Evolutionary conservation across 2,888 invertebrate genomes (phyloP), one percentile per base, ranked within the genome.

Genomic region (Rhingia rostrata): DNA sequence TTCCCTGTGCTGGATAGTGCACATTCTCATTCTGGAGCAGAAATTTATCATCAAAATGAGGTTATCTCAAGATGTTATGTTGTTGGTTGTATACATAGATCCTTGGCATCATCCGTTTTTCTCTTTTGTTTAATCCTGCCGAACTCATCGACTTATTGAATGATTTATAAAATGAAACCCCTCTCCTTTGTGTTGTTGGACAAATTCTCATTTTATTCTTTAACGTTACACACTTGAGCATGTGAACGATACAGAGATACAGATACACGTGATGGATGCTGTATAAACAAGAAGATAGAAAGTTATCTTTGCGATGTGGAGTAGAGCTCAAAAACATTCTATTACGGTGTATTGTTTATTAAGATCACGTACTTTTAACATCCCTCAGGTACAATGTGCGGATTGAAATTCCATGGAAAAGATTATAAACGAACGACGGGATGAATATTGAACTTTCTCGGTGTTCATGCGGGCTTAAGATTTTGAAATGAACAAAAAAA

Each of bases 281-380:
- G 75, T 74, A 75, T 58, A 63, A 75, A 75, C 53, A 60, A 10
- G 63, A 35, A 45, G 54, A 49, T 51, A 37, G 54, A 43, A 43
- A 30, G 49, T 30, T n/a, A 45, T 37, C 9, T 58, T n/a, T 14
- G n/a, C 10, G 39, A 33, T 37, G 5, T 22, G 5, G 43, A 39
- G 60, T 5, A 22, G n/a, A 32, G 32, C 53, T 45, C 39, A 58
- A 64, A 60, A 70, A 72, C 22, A 22, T 22, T 77, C 51, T 70
- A 6, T 1, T 49, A 10, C 4, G 7, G 63, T 63, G 73, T 64
- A 74, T 83, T 79, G 83, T 83, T 83, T 83, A 83, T 83, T 83
- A 79, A 74, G 83, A 79, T 83, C 83, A 83, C 83, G 83, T 83
- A 35, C 73, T 79, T 79, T 74, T 69, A 74, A 69, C 83, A 79